A percentile compares a stretch with the other conserved stretches of the same genome.
Evolutionary conservation across 2,797 vertebrate species (phyloP).

Genomic region (Oophaga sylvatica): DNA sequence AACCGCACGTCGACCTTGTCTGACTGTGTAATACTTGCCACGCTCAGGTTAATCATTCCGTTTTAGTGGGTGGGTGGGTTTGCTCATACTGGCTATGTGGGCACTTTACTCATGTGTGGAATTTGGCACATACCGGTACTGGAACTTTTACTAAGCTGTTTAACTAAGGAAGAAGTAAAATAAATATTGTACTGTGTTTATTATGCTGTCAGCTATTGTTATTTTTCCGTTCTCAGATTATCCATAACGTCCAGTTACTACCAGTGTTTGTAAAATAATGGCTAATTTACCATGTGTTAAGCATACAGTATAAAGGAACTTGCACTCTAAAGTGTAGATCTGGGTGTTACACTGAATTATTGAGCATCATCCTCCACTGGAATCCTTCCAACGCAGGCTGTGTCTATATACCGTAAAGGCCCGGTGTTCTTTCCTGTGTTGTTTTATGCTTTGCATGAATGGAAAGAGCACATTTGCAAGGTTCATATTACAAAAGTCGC

Average conservation of each 20-base stretch:
- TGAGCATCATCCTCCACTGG: not conserved
- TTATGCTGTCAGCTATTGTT: slow-evolving; percentile 8
- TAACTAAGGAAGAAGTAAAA: not conserved
- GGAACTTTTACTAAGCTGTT: not conserved
- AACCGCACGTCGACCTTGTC: not conserved
- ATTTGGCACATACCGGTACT: slow-evolving; percentile 3
- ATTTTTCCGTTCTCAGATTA: not conserved
- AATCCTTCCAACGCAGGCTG: not conserved
- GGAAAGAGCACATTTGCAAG: not conserved
- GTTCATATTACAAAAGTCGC: not conserved
- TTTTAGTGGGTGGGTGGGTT: slow-evolving; percentile 1
- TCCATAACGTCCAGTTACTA: not conserved
- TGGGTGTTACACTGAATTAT: not conserved
- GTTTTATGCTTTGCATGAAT: not conserved
- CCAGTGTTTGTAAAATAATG: slow-evolving; percentile 64
- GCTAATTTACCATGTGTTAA: slow-evolving; percentile 19
- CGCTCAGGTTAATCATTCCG: not conserved
- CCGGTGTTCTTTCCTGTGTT: not conserved
- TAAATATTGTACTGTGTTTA: slow-evolving; percentile 8
- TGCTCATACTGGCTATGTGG: not conserved
- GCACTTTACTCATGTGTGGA: not conserved
- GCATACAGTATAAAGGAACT: slow-evolving; percentile 19
- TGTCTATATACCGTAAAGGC: not conserved
- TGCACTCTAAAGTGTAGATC: not conserved
- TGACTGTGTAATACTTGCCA: not conserved